A percentile compares a stretch with the other conserved stretches of the same genome.
Evolutionary conservation across 1,140 invertebrate genomes (phyloP).

Genomic region (Drosophila orena): DNA sequence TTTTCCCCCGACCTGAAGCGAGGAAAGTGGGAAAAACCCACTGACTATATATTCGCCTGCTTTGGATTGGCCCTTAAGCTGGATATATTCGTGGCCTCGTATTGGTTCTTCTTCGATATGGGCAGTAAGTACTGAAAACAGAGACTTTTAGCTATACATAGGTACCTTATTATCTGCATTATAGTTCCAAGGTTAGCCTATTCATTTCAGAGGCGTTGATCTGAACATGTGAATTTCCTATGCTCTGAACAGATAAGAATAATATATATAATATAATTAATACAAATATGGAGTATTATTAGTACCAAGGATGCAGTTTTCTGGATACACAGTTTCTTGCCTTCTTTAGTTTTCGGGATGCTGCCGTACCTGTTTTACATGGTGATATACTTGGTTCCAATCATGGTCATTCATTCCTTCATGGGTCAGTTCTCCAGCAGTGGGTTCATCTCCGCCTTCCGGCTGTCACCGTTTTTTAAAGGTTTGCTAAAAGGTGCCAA

Average conservation of each 20-base stretch:
- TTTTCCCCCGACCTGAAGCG: constrained; percentile 69
- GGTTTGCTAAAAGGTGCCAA: constrained; percentile 35
- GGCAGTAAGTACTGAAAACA: constrained; percentile 58
- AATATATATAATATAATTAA: neutral
- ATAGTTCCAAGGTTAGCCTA: constrained; percentile 18
- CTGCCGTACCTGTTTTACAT: constrained; percentile 66
- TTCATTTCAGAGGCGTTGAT: constrained; percentile 36
- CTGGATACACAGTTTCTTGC: neutral
- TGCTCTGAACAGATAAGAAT: neutral
- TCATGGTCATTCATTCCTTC: constrained; percentile 77
- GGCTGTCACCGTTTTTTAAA: constrained; percentile 78
- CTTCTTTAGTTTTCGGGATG: constrained; percentile 51
- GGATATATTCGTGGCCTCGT: constrained; percentile 61
- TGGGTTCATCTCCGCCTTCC: constrained; percentile 77
- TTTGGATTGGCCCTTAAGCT: constrained; percentile 67
- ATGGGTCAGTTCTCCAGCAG: constrained; percentile 82
- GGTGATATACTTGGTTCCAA: constrained; percentile 64
- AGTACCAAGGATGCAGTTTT: neutral
- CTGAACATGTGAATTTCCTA: neutral
- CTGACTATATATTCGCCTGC: constrained; percentile 72
- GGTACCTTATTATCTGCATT: neutral
- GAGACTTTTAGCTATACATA: neutral
- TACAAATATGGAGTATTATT: too few species aligned
- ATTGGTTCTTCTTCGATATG: constrained; percentile 64
- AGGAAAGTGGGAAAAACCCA: constrained; percentile 73